phyloP scores from a whole-genome alignment of 2,888 invertebrate genomes.

The Beris chalybata region DNA sequence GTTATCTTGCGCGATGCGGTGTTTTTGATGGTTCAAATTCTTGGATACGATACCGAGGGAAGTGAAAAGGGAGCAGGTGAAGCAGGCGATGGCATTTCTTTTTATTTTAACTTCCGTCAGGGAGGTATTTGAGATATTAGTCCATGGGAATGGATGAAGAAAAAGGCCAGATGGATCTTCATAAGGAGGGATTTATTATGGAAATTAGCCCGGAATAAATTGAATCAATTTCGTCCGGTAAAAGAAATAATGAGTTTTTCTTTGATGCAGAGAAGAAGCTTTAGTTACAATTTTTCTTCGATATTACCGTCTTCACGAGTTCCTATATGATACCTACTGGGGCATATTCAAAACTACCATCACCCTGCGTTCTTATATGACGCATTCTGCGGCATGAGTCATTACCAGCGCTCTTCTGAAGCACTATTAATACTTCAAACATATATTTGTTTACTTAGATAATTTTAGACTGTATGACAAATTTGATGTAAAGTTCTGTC shows the following conservation, averaged over 20 bases:
- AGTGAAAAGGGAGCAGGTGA: neutral
- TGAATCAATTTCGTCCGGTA: slow-evolving; percentile 26
- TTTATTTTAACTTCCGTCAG: neutral
- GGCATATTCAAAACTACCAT: no score
- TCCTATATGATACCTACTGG: no score
- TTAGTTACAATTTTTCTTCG: no score
- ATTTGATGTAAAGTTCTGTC: no score
- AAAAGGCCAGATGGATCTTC: slow-evolving; percentile 43
- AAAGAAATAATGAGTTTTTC: slow-evolving; percentile 26
- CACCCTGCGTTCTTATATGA: no score
- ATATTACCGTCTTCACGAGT: no score
- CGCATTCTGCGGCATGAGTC: no score
- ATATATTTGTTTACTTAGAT: no score
- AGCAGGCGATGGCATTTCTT: neutral
- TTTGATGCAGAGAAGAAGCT: no score
- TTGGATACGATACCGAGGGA: neutral
- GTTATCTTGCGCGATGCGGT: slow-evolving; percentile 21
- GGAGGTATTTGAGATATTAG: neutral
- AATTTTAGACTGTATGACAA: no score
- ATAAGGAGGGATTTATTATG: slow-evolving; percentile 45
- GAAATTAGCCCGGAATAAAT: slow-evolving; percentile 42
- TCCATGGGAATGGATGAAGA: neutral
- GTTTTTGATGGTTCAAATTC: neutral
- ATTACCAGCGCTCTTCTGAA: no score
- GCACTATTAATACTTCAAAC: no score